These are phyloP conservation scores for Pagrus major DNA, from an alignment of 2,113 vertebrate genomes.

Conservation along the genomic window DNA sequence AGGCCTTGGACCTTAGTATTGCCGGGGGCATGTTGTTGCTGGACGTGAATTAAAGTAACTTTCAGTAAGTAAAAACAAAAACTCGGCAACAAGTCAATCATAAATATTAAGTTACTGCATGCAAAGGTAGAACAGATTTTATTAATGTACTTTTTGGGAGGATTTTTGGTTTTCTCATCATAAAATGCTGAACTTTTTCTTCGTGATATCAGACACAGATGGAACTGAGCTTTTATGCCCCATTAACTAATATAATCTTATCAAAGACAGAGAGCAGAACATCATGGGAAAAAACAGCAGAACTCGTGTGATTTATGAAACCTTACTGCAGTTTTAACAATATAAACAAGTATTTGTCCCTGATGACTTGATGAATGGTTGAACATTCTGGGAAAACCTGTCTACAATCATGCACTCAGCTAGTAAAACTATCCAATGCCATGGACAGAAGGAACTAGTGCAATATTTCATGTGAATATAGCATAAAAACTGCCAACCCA, in stretches of 20 bases:
- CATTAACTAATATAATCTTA: constrained; percentile 17
- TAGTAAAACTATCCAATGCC: neutral
- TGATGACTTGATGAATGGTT: neutral
- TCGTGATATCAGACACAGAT: constrained; percentile 11
- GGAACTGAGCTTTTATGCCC: constrained; percentile 13
- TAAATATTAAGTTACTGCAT: constrained; percentile 26
- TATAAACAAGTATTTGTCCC: neutral
- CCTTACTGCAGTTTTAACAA: neutral
- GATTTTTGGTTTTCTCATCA: constrained; percentile 8
- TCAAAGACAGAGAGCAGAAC: neutral
- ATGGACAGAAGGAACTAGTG: neutral
- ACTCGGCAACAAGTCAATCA: neutral
- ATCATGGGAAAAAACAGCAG: neutral
- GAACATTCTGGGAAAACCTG: neutral
- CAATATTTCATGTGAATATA: too few species aligned
- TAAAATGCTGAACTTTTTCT: constrained; percentile 4
- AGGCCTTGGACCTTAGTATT: neutral
- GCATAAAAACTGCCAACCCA: neutral
- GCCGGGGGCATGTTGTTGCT: constrained; percentile 29
- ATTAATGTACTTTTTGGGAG: neutral
- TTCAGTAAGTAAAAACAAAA: constrained; percentile 45
- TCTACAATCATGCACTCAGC: neutral
- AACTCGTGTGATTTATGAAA: neutral
- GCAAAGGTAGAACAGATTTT: neutral
- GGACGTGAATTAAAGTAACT: constrained; percentile 44